A percentile compares a stretch with the other conserved stretches of the same genome.
These are phyloP conservation scores for Argyresthia albistria DNA, from an alignment of 2,888 invertebrate species.

Conservation along the genomic window DNA sequence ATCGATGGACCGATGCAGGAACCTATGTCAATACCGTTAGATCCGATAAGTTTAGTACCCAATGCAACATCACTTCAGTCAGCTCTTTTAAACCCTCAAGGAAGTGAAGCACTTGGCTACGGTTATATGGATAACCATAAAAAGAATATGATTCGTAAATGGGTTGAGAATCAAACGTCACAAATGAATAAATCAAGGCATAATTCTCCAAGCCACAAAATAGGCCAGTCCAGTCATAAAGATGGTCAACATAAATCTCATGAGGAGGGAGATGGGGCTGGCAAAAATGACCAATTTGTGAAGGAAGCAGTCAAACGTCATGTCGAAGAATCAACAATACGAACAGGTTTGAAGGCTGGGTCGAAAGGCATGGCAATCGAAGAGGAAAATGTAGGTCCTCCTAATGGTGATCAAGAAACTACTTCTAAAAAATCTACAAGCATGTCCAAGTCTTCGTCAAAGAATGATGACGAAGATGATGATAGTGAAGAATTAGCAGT, in stretches of 20 bases:
- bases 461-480: slow-evolving; percentile 78
- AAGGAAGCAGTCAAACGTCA: slow-evolving; percentile 69
- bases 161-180: slow-evolving; percentile 92
- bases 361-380: slow-evolving; percentile 62
- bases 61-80: slow-evolving; percentile 51
- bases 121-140: slow-evolving; percentile 95
- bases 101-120: slow-evolving; percentile 75
- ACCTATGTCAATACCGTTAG: slow-evolving; percentile 61
- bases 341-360: slow-evolving; percentile 73
- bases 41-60: slow-evolving; percentile 75
- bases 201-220: slow-evolving; percentile 53
- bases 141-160: slow-evolving; percentile 92
- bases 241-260: slow-evolving; percentile 17
- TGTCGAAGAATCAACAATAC: slow-evolving; percentile 73
- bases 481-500: slow-evolving; percentile 86
- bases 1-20: slow-evolving; percentile 93
- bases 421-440: slow-evolving; percentile 27
- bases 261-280: slow-evolving; percentile 39
- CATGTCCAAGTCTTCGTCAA: slow-evolving; percentile 38
- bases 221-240: background rate
- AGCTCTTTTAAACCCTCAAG: slow-evolving; percentile 53
- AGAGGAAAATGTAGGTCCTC: slow-evolving; percentile 58
- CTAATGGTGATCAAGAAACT: slow-evolving; percentile 37
- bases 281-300: slow-evolving; percentile 56
- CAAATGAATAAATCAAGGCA: slow-evolving; percentile 82